These are phyloP conservation scores for Pogonocherus hispidulus DNA, from an alignment of 2,888 invertebrate genomes.

Conservation along the genomic window DNA sequence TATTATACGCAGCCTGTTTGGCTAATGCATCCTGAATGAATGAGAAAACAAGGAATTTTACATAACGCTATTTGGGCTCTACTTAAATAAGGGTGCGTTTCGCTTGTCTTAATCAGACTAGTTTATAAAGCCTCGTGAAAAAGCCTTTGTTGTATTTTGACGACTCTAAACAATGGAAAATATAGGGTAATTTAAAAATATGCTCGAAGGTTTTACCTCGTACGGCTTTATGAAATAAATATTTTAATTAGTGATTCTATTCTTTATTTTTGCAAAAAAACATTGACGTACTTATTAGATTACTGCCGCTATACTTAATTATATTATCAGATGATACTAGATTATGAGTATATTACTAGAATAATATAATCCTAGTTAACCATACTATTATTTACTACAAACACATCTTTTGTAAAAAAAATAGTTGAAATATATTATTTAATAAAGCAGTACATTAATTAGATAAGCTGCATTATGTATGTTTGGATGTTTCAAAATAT, in stretches of 20 bases:
- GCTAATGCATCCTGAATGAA: conserved; percentile 65
- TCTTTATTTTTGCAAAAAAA: no score
- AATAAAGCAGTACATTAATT: no score
- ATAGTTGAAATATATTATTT: no score
- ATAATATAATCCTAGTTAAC: no score
- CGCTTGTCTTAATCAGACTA: conserved; percentile 68
- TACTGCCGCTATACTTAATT: no score
- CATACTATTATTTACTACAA: no score
- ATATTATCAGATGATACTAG: no score
- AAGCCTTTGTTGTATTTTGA: conserved; percentile 67
- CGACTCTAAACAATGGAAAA: conserved; percentile 65
- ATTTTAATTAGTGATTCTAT: conserved; percentile 16
- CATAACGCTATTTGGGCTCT: conserved; percentile 64
- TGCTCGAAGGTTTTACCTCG: conserved; percentile 50
- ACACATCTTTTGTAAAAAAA: no score
- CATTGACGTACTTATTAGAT: no score
- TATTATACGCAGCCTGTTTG: conserved; percentile 66
- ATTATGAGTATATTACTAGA: no score
- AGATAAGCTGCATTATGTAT: no score
- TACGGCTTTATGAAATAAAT: conserved; percentile 18
- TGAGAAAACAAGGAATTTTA: conserved; percentile 64
- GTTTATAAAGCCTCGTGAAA: conserved; percentile 65
- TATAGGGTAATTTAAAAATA: conserved; percentile 65
- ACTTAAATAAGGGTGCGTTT: conserved; percentile 65
- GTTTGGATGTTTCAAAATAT: no score